Base-by-base conservation (phyloP, 2,797 vertebrate species). In the Pterois miles region DNA sequence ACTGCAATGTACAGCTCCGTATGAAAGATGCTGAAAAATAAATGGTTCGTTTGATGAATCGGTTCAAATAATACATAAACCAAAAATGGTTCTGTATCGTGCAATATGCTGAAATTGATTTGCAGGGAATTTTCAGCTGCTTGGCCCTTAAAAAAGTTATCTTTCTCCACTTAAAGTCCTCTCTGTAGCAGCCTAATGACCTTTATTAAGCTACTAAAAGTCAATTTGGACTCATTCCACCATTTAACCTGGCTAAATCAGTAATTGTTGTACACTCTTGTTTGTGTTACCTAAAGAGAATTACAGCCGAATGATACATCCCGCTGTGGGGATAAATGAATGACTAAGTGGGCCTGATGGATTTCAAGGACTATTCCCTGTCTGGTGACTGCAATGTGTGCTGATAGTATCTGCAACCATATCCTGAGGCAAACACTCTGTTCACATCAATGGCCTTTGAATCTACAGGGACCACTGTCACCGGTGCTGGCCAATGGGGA, bases 1-100 rank as follows among this genome's bases (percentile, higher is more conserved):
- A 77, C 86, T 86, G 84, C 78, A 88, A 90, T 80, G 69, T 85
- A 86, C 89, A 88, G 83, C 81, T 52, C 67, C 10, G 54, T 72
- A 71, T 86, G 86, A 85, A 82, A 76, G 72, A 73, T 33, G 88
- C 85, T 79, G 76, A 85, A 81, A 66, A 76, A 89, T 76, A 63
- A 50, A 92, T 65, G 46, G 57, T 73, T 76, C 27, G 52, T 74
- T 43, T 60, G 65, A 75, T 75, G 72, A 89, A 84, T 77, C 53
- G 59, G 13, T 66, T 85, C 11, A 83, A 72, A 83, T 64, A 43
- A 84, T 36, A 60, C 72, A 76, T 54, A 65, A 80, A 81, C 70
- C 60, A 75, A 74, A 16, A 71, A 65, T 62, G 63, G 66, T 72
- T 85, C 29, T 81, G 53, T 78, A 53, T 81, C 68, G 70, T 75